These are phyloP conservation scores for Euphonia xanthogaster DNA, from an alignment of 2,797 vertebrate species.

Conservation along the genomic window DNA sequence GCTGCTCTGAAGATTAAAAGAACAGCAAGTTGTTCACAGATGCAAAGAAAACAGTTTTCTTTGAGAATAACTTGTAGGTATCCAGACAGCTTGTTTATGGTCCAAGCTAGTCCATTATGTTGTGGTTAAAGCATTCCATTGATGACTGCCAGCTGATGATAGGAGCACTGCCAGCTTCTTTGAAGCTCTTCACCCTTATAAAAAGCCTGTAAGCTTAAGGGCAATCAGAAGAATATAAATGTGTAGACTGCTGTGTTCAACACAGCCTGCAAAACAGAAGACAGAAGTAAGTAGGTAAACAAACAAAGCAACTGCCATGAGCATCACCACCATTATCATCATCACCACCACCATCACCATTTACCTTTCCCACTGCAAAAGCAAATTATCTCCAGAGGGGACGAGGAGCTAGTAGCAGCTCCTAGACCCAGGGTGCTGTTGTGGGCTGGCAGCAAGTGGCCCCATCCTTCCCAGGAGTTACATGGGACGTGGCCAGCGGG, in stretches of 20 bases:
- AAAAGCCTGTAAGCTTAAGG: background rate
- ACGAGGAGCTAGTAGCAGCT: background rate
- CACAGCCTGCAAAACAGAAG: background rate
- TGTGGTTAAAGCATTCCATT: background rate
- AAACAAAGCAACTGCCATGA: background rate
- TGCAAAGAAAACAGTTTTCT: conserved; percentile 4
- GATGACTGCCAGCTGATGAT: background rate
- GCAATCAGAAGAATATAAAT: accelerated
- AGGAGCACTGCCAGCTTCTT: background rate
- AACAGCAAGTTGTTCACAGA: background rate
- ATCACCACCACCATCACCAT: too few species aligned
- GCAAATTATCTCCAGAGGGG: background rate
- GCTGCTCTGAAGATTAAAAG: background rate
- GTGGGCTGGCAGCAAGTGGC: background rate
- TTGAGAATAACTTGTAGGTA: background rate
- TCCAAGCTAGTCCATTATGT: background rate
- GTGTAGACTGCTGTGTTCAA: background rate
- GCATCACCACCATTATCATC: background rate
- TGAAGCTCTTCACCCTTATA: background rate
- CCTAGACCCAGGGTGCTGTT: accelerated
- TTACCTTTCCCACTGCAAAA: background rate
- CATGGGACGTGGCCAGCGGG: accelerated
- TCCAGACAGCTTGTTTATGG: background rate
- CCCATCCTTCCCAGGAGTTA: background rate
- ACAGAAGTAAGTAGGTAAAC: background rate